A percentile compares a stretch with the other conserved stretches of the same genome.
Conservation (phyloP, 2,113 vertebrate genomes). For the Australoheros scitulus region DNA sequence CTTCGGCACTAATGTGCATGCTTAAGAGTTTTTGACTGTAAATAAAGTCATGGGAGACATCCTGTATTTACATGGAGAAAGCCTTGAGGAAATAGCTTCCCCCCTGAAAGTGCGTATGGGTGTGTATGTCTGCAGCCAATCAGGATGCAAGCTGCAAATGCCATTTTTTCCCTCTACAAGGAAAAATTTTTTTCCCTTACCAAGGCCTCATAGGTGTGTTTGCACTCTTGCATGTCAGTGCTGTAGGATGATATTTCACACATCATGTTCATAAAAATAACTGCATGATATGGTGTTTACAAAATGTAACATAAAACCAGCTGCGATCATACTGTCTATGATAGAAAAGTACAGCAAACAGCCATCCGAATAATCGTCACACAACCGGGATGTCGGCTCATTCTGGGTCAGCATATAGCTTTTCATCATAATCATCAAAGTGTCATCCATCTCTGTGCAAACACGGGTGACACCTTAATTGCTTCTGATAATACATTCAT, state of each 20-base stretch:
- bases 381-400: slow-evolving; percentile 53
- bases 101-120: slow-evolving; percentile 53
- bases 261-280: background rate
- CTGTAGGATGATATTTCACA: background rate
- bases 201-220: slow-evolving; percentile 17
- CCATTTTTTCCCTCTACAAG: background rate
- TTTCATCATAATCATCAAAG: slow-evolving; percentile 75
- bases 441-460: slow-evolving; percentile 74
- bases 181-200: too few species aligned
- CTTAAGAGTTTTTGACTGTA: slow-evolving; percentile 75
- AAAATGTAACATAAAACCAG: background rate
- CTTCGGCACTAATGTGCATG: slow-evolving; percentile 70
- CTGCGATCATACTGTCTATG: background rate
- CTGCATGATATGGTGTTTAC: background rate
- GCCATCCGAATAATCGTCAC: slow-evolving; percentile 33
- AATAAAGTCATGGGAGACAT: slow-evolving; percentile 75
- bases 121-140: slow-evolving; percentile 66
- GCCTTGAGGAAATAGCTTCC: slow-evolving; percentile 61
- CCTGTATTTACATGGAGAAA: slow-evolving; percentile 61
- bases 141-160: slow-evolving; percentile 22
- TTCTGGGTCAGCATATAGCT: slow-evolving; percentile 69
- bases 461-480: slow-evolving; percentile 74
- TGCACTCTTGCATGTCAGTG: background rate
- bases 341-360: slow-evolving; percentile 2
- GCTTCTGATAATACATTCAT: slow-evolving; percentile 75